Conservation (phyloP, 2,888 invertebrate species). For the Peribatodes rhomboidaria region DNA sequence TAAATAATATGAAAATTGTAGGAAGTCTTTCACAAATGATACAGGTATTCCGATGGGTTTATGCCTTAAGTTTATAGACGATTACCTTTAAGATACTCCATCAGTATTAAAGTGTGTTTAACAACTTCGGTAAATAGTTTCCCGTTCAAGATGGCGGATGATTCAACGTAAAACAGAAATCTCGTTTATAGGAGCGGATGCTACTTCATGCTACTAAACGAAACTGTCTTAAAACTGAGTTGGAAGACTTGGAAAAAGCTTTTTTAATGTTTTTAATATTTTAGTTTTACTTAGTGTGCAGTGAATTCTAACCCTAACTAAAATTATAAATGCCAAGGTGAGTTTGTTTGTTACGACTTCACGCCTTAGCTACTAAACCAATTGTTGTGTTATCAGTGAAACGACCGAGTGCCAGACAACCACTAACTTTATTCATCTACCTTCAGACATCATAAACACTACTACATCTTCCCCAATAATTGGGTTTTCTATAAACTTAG, state of each 20-base stretch:
- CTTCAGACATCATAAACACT: too few relatives aligned
- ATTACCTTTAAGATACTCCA: conserved; percentile 47
- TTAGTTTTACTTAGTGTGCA: neutral
- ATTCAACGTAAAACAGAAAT: conserved; percentile 72
- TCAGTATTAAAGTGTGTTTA: conserved; percentile 51
- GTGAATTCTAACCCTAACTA: too few relatives aligned
- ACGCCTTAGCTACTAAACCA: too few relatives aligned
- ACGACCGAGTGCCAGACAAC: too few relatives aligned
- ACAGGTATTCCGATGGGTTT: neutral
- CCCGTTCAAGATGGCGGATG: conserved; percentile 56
- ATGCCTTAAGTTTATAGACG: conserved; percentile 41
- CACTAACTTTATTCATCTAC: too few relatives aligned
- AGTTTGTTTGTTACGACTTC: too few relatives aligned
- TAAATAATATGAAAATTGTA: too few relatives aligned
- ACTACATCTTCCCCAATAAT: too few relatives aligned
- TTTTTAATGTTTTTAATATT: conserved; percentile 6
- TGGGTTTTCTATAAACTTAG: too few relatives aligned
- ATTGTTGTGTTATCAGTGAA: too few relatives aligned
- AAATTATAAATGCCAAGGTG: too few relatives aligned
- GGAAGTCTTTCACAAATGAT: too few relatives aligned
- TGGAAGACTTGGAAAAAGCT: conserved; percentile 47
- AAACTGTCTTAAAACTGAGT: conserved; percentile 58
- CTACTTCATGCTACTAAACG: conserved; percentile 55
- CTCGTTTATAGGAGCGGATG: conserved; percentile 67
- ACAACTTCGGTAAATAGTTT: conserved; percentile 64